Percentiles rank a stretch among this genome's conserved stretches.
phyloP scores from a whole-genome alignment of 92 coral and sea anemone genomes.

The Epizoanthus stellaris region DNA sequence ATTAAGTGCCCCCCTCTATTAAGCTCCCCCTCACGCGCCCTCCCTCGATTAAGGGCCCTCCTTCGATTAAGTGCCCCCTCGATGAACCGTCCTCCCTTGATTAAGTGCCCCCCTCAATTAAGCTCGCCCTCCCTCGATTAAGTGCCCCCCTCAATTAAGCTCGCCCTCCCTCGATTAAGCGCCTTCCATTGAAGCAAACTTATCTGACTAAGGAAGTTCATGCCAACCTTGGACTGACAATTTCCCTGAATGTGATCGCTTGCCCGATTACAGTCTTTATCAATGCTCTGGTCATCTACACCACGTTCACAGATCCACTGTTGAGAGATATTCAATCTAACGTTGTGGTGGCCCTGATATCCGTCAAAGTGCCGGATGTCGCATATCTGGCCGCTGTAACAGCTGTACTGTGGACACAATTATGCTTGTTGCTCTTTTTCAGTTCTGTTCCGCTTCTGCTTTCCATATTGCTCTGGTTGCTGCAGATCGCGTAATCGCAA shows the following conservation, averaged over 20 bases:
- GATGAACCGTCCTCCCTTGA: no score
- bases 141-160: no score
- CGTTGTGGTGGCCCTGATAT: conserved; percentile 7
- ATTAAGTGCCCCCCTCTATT: no score
- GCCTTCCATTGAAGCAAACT: background rate
- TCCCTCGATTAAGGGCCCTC: no score
- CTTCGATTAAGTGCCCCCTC: no score
- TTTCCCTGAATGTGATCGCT: background rate
- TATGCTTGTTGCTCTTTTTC: conserved; percentile 5
- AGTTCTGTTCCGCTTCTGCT: conserved; percentile 1
- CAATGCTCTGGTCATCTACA: background rate
- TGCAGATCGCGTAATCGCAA: conserved; percentile 7
- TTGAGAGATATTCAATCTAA: conserved; percentile 13
- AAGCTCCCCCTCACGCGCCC: no score
- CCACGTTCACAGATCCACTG: background rate
- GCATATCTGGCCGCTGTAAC: conserved; percentile 7
- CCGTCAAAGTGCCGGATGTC: conserved; percentile 8
- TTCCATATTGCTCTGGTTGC: conserved; percentile 2
- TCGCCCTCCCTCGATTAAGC: no score
- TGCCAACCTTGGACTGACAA: background rate
- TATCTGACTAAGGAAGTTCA: conserved; percentile 9
- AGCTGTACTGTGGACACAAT: background rate
- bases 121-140: no score
- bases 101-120: no score
- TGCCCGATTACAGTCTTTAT: background rate